Percentiles rank a stretch among this genome's conserved stretches.
Conservation (phyloP, 2,113 vertebrate genomes). For the Callospermophilus lateralis region DNA sequence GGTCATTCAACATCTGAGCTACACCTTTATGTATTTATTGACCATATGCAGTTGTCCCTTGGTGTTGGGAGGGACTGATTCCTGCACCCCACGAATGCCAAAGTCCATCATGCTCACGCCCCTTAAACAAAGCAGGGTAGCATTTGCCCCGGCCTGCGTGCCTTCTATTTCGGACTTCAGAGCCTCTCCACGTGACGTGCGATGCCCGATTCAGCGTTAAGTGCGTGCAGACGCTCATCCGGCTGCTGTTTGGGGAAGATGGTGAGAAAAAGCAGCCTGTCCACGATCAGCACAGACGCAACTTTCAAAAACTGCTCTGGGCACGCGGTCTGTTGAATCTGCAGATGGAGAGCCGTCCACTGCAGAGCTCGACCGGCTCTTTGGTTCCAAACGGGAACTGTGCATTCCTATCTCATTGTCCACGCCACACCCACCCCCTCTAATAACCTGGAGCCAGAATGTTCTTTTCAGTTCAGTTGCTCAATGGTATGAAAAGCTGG, state of each 20-base stretch:
- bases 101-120: not conserved
- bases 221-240: too few relatives aligned
- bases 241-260: not conserved
- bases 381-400: not conserved
- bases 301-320: not conserved
- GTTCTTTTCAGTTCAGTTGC: not conserved
- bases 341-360: not conserved
- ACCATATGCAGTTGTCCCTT: not conserved
- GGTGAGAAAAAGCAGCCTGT: not conserved
- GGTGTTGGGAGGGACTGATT: not conserved
- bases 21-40: not conserved
- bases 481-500: not conserved
- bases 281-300: rapidly evolving
- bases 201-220: rapidly evolving
- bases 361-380: not conserved
- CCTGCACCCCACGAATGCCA: not conserved
- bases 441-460: not conserved
- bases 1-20: not conserved
- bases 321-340: not conserved
- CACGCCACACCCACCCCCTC: not conserved
- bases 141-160: not conserved
- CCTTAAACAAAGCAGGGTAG: rapidly evolving
- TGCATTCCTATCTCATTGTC: not conserved
- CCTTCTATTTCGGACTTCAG: not conserved
- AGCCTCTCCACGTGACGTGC: not conserved